These are phyloP conservation scores for Philotrypesis tridentata DNA, from an alignment of 1,140 invertebrate genomes.

Conservation along the genomic window DNA sequence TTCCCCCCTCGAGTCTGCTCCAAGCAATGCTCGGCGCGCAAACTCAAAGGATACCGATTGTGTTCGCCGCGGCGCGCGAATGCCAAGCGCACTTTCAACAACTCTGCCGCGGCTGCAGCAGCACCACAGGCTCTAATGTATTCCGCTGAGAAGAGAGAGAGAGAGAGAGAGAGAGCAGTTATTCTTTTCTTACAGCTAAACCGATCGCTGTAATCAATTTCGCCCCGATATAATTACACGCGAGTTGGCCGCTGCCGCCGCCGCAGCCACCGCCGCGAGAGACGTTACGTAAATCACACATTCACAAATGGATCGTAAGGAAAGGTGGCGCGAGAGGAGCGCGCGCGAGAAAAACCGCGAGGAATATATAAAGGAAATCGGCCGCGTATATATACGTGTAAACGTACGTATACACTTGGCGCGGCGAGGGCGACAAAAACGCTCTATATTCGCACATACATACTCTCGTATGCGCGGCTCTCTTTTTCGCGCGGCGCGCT, in stretches of 20 bases:
- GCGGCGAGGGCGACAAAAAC: no score
- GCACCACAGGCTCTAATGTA: no score
- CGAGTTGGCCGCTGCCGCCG: no score
- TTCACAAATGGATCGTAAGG: slow-evolving; percentile 7
- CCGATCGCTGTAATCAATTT: slow-evolving; percentile 25
- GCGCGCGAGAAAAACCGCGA: not conserved
- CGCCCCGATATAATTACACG: slow-evolving; percentile 4
- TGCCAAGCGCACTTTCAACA: slow-evolving; percentile 1
- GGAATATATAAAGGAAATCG: not conserved
- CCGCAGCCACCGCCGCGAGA: not conserved
- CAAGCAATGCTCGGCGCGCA: not conserved
- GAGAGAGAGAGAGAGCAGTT: no score
- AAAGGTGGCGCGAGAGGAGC: not conserved
- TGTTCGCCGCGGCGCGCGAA: slow-evolving; percentile 8
- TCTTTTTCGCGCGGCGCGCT: no score
- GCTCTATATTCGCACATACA: no score
- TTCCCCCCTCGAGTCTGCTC: no score
- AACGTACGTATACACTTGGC: no score
- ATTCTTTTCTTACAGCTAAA: not conserved
- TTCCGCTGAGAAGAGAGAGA: no score
- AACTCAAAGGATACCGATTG: slow-evolving; percentile 17
- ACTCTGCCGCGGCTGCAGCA: no score
- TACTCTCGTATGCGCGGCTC: no score
- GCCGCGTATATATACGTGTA: not conserved
- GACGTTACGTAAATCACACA: slow-evolving; percentile 10